Percentiles rank a stretch among this genome's conserved stretches.
Evolutionary conservation across 2,113 vertebrate genomes (phyloP).

Genomic region (Grallaria varia): DNA sequence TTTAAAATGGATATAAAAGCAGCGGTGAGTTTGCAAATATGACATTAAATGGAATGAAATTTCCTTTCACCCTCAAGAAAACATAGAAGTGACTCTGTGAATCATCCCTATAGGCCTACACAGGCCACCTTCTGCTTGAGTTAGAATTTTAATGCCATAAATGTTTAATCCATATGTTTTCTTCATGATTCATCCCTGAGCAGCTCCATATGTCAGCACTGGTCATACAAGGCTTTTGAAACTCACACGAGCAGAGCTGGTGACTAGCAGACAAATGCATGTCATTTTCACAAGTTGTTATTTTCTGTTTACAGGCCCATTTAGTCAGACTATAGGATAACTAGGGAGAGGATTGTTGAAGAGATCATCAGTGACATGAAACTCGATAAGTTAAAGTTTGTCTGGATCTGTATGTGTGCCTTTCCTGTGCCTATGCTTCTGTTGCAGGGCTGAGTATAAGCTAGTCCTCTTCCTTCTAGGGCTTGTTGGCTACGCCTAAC

Average conservation of each 20-base stretch:
- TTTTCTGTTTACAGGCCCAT: not conserved
- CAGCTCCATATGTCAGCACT: not conserved
- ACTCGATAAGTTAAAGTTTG: not conserved
- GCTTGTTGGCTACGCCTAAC: not conserved
- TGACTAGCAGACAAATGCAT: not conserved
- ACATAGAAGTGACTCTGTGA: not conserved
- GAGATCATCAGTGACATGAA: not conserved
- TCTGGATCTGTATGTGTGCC: rapidly evolving
- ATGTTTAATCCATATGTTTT: slow-evolving; percentile 39
- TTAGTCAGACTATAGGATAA: not conserved
- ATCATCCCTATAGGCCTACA: slow-evolving; percentile 9
- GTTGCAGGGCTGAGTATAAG: not conserved
- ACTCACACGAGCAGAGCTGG: not conserved
- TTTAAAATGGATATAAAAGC: not conserved
- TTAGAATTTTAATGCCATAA: slow-evolving; percentile 10
- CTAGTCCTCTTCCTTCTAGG: not conserved
- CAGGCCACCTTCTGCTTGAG: slow-evolving; percentile 28
- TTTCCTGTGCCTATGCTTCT: not conserved
- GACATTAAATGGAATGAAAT: not conserved
- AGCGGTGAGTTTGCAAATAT: not conserved
- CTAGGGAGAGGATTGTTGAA: not conserved
- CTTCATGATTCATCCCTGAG: slow-evolving; percentile 25
- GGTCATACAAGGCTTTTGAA: not conserved
- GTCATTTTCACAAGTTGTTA: not conserved
- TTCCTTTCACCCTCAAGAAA: not conserved